These are phyloP conservation scores for Apodemia duryi DNA, from an alignment of 2,888 invertebrate species.

Conservation along the genomic window DNA sequence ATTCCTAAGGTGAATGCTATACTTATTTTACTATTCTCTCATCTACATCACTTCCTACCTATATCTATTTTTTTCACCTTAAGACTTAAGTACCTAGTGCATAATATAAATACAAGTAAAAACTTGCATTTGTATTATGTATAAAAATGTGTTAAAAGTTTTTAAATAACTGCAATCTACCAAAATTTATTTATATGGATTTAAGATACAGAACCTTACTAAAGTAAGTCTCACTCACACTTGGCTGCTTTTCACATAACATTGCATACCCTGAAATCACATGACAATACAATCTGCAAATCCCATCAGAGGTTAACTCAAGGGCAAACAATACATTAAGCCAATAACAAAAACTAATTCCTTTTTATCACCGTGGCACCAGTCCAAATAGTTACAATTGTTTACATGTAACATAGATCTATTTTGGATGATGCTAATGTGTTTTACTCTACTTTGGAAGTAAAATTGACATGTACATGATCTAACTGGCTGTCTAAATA, in stretches of 20 bases:
- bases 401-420: constrained; percentile 10
- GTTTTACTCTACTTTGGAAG: not conserved
- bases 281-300: not conserved
- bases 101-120: too few relatives aligned
- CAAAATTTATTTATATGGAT: too few relatives aligned
- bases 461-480: not conserved
- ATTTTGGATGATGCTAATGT: not conserved
- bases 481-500: not conserved
- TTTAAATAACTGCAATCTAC: too few relatives aligned
- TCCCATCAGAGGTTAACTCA: constrained; percentile 8
- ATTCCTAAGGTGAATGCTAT: too few relatives aligned
- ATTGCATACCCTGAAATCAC: not conserved
- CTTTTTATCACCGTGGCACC: constrained; percentile 17
- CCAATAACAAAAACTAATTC: constrained; percentile 13
- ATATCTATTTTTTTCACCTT: too few relatives aligned
- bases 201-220: too few relatives aligned
- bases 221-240: too few relatives aligned
- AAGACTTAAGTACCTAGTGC: too few relatives aligned
- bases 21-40: too few relatives aligned
- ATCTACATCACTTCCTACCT: too few relatives aligned
- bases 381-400: constrained; percentile 16
- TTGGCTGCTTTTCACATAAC: not conserved
- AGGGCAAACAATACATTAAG: constrained; percentile 9
- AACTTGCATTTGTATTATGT: too few relatives aligned
- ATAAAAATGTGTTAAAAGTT: too few relatives aligned